Conservation (phyloP, 2,797 vertebrate species). For the Poecilia gillii region DNA sequence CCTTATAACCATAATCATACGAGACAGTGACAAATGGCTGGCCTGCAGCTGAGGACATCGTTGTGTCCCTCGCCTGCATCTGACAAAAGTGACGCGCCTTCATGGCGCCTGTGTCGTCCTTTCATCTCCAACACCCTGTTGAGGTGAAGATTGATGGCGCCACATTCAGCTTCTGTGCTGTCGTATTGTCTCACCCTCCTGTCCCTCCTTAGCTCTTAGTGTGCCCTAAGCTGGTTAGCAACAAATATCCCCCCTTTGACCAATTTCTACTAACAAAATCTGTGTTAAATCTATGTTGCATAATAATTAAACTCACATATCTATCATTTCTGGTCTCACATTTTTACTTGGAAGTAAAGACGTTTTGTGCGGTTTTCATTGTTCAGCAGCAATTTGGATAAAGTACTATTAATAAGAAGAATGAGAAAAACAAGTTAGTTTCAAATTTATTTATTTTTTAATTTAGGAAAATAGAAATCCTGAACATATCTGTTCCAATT, state of each 20-base stretch:
- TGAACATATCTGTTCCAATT: slow-evolving; percentile 56
- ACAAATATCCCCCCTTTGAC: slow-evolving; percentile 42
- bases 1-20: slow-evolving; percentile 63
- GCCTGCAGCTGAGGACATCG: slow-evolving; percentile 69
- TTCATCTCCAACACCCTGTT: slow-evolving; percentile 79
- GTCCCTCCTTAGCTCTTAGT: slow-evolving; percentile 57
- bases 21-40: slow-evolving; percentile 80
- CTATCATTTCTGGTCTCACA: neutral
- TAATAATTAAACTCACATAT: neutral
- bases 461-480: slow-evolving; percentile 81
- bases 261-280: slow-evolving; percentile 26
- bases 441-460: slow-evolving; percentile 75
- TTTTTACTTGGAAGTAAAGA: neutral
- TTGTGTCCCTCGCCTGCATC: slow-evolving; percentile 68
- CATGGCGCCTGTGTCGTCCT: slow-evolving; percentile 77
- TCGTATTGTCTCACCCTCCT: slow-evolving; percentile 71
- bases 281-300: slow-evolving; percentile 5
- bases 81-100: slow-evolving; percentile 82
- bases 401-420: slow-evolving; percentile 23
- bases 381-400: neutral
- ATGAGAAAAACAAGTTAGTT: slow-evolving; percentile 28
- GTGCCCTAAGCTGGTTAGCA: slow-evolving; percentile 64
- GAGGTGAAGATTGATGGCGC: slow-evolving; percentile 81
- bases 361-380: neutral
- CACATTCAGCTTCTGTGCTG: slow-evolving; percentile 67